Evolutionary conservation across 2,888 invertebrate species (phyloP).

Genomic region (Zootermopsis nevadensis): DNA sequence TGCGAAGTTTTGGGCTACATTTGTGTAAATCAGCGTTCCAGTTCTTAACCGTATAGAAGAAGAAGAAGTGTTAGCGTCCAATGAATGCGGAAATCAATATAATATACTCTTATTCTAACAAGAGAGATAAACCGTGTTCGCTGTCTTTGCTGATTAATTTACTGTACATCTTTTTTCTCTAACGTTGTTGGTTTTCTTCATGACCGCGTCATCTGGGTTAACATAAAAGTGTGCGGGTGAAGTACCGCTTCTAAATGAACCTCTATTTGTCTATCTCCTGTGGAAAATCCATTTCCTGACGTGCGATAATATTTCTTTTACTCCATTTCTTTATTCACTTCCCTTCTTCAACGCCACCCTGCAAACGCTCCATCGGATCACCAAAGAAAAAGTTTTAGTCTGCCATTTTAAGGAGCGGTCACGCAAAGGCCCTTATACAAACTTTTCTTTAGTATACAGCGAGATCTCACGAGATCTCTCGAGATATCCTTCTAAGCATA

Average conservation of each 20-base stretch:
- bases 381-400: neutral
- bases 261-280: slow-evolving; percentile 25
- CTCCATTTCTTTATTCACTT: neutral
- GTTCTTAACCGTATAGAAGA: too few relatives aligned
- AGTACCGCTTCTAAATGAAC: slow-evolving; percentile 17
- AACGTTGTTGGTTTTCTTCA: neutral
- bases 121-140: too few relatives aligned
- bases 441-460: neutral
- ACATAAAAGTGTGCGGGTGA: neutral
- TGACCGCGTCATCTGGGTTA: neutral
- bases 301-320: slow-evolving; percentile 12
- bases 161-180: neutral
- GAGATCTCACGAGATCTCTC: slow-evolving; percentile 11
- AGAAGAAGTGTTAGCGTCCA: too few relatives aligned
- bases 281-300: slow-evolving; percentile 22
- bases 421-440: slow-evolving; percentile 10
- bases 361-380: neutral
- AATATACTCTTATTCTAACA: too few relatives aligned
- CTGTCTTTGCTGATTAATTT: neutral
- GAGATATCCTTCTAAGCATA: neutral
- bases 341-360: neutral
- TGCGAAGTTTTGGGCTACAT: too few relatives aligned
- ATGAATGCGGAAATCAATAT: too few relatives aligned
- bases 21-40: too few relatives aligned
- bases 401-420: slow-evolving; percentile 5